phyloP scores from a whole-genome alignment of 2,888 invertebrate genomes.

The Abrostola triplasia region DNA sequence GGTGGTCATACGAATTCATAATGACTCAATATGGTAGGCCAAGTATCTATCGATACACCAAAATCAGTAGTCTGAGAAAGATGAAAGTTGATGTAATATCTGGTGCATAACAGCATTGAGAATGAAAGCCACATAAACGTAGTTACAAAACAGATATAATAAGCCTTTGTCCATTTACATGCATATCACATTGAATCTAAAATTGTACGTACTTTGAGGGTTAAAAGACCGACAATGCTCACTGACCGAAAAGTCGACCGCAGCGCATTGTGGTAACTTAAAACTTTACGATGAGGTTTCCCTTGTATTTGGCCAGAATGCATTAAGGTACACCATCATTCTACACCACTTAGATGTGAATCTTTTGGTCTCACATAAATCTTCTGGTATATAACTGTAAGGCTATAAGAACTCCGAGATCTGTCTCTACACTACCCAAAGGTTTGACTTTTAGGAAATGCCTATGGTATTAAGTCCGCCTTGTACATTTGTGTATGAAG shows the following conservation, averaged over 20 bases:
- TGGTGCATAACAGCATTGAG: too few species aligned
- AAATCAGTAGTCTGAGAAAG: too few species aligned
- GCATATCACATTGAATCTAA: neutral
- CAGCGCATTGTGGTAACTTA: constrained; percentile 10
- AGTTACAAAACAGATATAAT: too few species aligned
- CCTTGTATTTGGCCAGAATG: constrained; percentile 17
- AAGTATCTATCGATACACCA: too few species aligned
- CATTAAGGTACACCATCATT: constrained; percentile 5
- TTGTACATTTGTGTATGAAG: too few species aligned
- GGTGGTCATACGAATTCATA: too few species aligned
- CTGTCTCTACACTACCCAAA: too few species aligned
- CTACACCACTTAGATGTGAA: neutral
- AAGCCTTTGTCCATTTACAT: neutral
- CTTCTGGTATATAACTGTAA: neutral
- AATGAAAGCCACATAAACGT: too few species aligned
- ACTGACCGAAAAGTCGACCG: constrained; percentile 18
- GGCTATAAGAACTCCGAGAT: neutral
- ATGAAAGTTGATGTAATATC: too few species aligned
- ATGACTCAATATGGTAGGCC: too few species aligned
- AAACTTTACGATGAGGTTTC: constrained; percentile 25
- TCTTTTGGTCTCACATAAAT: neutral
- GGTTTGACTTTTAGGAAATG: too few species aligned
- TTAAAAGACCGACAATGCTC: neutral
- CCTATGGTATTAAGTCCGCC: too few species aligned
- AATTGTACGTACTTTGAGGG: neutral